phyloP scores from a whole-genome alignment of 2,113 vertebrate genomes.

The Meleagris gallopavo region DNA sequence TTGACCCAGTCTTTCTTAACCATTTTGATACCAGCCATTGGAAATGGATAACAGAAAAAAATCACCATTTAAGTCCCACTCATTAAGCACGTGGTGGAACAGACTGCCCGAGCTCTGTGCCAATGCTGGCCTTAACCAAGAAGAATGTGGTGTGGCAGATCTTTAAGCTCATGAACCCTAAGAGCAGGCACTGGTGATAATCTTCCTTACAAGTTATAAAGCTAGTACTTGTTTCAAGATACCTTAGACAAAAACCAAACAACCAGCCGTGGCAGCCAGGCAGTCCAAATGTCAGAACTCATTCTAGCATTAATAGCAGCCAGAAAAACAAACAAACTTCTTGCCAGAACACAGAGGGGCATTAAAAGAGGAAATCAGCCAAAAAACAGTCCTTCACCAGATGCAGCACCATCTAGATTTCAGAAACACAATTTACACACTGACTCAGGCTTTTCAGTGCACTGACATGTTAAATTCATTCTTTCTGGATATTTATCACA shows the following conservation, averaged over 20 bases:
- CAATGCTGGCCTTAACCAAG: not conserved
- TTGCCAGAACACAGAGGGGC: not conserved
- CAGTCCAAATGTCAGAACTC: not conserved
- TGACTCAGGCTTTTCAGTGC: not conserved
- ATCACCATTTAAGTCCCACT: not conserved
- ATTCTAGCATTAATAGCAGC: not conserved
- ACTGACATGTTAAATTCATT: rapidly evolving
- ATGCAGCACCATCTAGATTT: not conserved
- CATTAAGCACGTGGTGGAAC: not conserved
- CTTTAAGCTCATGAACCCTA: not conserved
- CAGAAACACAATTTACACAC: not conserved
- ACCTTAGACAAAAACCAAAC: too few relatives aligned
- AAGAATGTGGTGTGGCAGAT: not conserved
- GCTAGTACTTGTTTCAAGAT: not conserved
- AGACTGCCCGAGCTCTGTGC: not conserved
- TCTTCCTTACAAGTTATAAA: not conserved
- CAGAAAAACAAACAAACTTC: not conserved
- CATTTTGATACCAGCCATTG: not conserved
- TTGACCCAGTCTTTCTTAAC: not conserved
- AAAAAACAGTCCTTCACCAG: not conserved
- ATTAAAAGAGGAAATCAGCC: not conserved
- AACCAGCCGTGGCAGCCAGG: not conserved
- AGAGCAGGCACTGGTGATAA: not conserved
- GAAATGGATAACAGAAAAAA: not conserved
- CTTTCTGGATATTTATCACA: rapidly evolving